phyloP scores from a whole-genome alignment of 2,113 vertebrate species.

The Lepus americanus region DNA sequence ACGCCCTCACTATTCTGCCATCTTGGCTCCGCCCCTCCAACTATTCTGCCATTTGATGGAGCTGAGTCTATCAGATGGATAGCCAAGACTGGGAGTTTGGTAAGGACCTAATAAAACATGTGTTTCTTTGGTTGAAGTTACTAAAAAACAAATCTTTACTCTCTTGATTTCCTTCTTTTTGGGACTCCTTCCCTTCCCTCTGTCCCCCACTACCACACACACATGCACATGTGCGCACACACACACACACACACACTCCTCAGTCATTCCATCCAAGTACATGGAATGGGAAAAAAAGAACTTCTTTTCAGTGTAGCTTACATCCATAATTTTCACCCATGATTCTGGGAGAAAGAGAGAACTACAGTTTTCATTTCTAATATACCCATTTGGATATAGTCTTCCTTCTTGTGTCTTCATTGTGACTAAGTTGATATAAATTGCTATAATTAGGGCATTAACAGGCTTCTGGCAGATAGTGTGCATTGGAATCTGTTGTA shows the following conservation, averaged over 20 bases:
- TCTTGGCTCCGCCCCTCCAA: background rate
- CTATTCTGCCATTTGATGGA: background rate
- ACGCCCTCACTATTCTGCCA: no score
- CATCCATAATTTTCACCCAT: slow-evolving; percentile 42
- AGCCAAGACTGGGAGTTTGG: background rate
- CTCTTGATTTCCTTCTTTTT: slow-evolving; percentile 36
- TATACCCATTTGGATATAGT: slow-evolving; percentile 45
- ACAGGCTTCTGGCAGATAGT: background rate
- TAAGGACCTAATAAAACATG: background rate
- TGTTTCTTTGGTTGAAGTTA: background rate
- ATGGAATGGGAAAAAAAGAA: background rate
- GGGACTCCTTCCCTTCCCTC: background rate
- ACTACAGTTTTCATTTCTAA: slow-evolving; percentile 59
- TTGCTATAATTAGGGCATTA: slow-evolving; percentile 62
- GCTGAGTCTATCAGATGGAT: background rate
- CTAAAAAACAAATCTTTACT: background rate
- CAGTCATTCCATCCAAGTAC: background rate
- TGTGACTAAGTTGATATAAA: slow-evolving; percentile 71
- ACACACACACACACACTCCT: background rate
- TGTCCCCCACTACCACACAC: background rate
- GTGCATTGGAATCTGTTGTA: slow-evolving; percentile 14
- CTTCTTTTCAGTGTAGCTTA: background rate
- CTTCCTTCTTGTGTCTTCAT: slow-evolving; percentile 54
- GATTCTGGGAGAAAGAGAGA: background rate
- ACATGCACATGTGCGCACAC: no score